Evolutionary conservation across 2,888 invertebrate genomes (phyloP).

Genomic region (Diloba caeruleocephala): DNA sequence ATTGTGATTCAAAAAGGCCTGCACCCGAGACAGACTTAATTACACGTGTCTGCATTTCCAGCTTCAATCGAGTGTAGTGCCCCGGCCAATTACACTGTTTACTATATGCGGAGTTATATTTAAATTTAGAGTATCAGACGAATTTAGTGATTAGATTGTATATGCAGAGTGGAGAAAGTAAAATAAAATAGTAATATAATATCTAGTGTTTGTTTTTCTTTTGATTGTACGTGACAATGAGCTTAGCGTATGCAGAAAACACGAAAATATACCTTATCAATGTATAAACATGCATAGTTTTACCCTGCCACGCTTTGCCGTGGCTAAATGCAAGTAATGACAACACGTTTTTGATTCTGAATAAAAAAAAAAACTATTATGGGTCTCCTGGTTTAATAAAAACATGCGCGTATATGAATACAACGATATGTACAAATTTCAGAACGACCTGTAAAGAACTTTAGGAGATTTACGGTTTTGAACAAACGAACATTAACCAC

Average conservation of each 20-base stretch:
- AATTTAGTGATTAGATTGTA: conserved; percentile 7
- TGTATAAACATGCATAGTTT: too few species aligned
- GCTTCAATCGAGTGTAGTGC: conserved; percentile 53
- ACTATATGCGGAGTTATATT: conserved; percentile 30
- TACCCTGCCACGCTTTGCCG: too few species aligned
- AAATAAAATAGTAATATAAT: conserved; percentile 23
- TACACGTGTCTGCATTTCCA: conserved; percentile 64
- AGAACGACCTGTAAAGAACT: too few species aligned
- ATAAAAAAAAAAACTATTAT: too few species aligned
- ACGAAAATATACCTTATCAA: conserved; percentile 22
- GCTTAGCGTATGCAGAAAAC: conserved; percentile 7
- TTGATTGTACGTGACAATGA: conserved; percentile 32
- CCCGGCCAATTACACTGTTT: conserved; percentile 49
- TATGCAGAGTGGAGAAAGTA: conserved; percentile 36
- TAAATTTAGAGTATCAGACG: conserved; percentile 41
- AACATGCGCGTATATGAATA: too few species aligned
- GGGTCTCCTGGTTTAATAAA: too few species aligned
- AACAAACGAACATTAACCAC: too few species aligned
- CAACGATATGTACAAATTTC: too few species aligned
- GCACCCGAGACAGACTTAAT: conserved; percentile 66
- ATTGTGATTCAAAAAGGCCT: conserved; percentile 74
- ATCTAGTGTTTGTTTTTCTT: conserved; percentile 35
- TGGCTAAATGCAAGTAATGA: too few species aligned
- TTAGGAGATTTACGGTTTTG: too few species aligned
- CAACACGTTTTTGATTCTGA: too few species aligned